phyloP scores from a whole-genome alignment of 2,797 vertebrate genomes.

The Enoplosus armatus region DNA sequence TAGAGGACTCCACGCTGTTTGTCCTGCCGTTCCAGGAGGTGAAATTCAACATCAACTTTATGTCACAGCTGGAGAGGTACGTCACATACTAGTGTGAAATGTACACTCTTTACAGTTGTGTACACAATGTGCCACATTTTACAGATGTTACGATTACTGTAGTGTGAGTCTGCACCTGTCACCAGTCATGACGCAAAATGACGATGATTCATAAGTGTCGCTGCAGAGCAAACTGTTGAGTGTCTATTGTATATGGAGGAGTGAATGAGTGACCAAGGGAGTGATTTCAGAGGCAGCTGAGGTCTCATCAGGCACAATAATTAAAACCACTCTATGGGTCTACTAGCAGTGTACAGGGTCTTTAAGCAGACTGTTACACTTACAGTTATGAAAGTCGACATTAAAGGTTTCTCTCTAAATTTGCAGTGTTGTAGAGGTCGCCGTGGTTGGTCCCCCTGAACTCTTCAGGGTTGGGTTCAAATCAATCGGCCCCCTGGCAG shows the following conservation, averaged over 20 bases:
- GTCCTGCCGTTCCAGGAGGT: slow-evolving; percentile 74
- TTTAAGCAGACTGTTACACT: background rate
- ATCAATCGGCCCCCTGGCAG: slow-evolving; percentile 42
- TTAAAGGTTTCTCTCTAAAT: background rate
- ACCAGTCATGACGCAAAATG: background rate
- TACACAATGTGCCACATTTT: background rate
- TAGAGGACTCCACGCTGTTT: slow-evolving; percentile 26
- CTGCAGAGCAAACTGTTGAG: background rate
- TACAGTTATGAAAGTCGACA: background rate
- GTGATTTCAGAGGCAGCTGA: background rate
- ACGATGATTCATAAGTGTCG: background rate
- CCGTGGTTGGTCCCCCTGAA: slow-evolving; percentile 78
- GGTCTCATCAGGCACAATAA: background rate
- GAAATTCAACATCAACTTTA: slow-evolving; percentile 54
- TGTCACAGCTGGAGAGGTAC: slow-evolving; percentile 69
- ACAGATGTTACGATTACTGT: background rate
- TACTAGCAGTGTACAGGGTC: background rate
- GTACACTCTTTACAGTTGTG: no score
- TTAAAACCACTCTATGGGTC: background rate
- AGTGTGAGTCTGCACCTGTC: background rate
- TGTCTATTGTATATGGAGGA: background rate
- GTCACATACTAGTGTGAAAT: no score
- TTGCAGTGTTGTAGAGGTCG: slow-evolving; percentile 78
- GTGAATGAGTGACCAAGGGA: background rate
- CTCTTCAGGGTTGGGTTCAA: slow-evolving; percentile 63